Conservation (phyloP, 2,113 vertebrate species). For the Theristicus caerulescens region DNA sequence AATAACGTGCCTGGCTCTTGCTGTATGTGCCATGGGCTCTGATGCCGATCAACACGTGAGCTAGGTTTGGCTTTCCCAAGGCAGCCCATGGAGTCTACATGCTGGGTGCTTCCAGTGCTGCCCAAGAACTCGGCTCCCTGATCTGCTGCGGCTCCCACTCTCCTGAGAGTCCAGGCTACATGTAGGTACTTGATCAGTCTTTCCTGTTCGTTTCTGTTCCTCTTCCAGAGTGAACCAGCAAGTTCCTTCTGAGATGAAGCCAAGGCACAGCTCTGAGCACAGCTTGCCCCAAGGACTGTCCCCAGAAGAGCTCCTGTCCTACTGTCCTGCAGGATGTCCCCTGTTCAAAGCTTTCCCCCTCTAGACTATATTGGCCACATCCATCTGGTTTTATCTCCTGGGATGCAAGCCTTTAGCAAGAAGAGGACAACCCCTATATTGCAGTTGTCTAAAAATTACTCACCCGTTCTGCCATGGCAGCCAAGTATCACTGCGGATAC, state of each 20-base stretch:
- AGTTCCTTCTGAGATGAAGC: neutral
- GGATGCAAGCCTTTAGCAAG: neutral
- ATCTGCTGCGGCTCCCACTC: accelerated
- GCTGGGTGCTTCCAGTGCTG: neutral
- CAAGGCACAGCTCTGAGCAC: neutral
- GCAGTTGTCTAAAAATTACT: neutral
- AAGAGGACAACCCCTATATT: neutral
- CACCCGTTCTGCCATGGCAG: neutral
- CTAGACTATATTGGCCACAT: accelerated
- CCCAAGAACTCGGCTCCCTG: neutral
- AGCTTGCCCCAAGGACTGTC: neutral
- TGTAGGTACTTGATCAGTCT: neutral
- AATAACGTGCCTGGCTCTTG: neutral
- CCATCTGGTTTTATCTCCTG: neutral
- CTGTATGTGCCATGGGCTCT: neutral
- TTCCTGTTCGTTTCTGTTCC: neutral
- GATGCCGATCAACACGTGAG: neutral
- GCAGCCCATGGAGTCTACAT: neutral
- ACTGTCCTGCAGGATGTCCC: neutral
- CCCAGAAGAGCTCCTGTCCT: neutral
- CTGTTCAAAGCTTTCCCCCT: neutral
- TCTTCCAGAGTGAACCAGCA: neutral
- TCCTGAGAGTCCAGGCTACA: neutral
- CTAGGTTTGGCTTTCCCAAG: neutral
- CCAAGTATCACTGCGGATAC: neutral